Evolutionary conservation across 2,888 invertebrate genomes (phyloP).

Genomic region (Onchidella celtica): DNA sequence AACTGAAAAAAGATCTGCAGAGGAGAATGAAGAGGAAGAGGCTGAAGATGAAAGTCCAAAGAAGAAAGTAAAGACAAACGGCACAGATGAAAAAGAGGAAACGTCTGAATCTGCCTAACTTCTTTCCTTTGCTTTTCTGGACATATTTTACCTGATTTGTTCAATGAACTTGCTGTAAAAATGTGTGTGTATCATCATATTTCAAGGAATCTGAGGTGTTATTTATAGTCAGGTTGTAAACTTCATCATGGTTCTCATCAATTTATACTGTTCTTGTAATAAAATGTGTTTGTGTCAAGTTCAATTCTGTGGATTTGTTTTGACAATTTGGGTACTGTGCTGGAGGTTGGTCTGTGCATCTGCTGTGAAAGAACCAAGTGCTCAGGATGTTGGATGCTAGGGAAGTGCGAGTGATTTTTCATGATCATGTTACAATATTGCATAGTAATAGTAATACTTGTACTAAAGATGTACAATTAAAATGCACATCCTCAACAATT

Average conservation of each 20-base stretch:
- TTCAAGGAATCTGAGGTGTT: slow-evolving; percentile 27
- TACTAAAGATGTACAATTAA: too few species aligned
- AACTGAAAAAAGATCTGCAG: slow-evolving; percentile 59
- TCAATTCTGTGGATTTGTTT: slow-evolving; percentile 12
- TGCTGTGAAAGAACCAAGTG: too few species aligned
- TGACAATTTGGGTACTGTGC: too few species aligned
- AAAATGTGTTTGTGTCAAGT: slow-evolving; percentile 32
- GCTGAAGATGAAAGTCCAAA: slow-evolving; percentile 67
- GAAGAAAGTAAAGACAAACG: slow-evolving; percentile 65
- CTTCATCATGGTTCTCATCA: slow-evolving; percentile 43
- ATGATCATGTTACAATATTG: too few species aligned
- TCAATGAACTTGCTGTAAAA: slow-evolving; percentile 41
- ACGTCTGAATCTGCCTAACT: slow-evolving; percentile 23
- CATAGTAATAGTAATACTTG: too few species aligned
- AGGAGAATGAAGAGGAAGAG: slow-evolving; percentile 57
- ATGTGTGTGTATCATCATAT: slow-evolving; percentile 29
- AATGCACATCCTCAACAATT: too few species aligned
- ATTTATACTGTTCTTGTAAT: slow-evolving; percentile 44
- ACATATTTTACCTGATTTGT: slow-evolving; percentile 5
- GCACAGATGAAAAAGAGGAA: slow-evolving; percentile 33
- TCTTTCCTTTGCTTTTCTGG: neutral
- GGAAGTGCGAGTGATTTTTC: too few species aligned
- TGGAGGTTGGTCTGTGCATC: too few species aligned
- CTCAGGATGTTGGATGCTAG: too few species aligned
- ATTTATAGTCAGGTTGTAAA: slow-evolving; percentile 50